These are phyloP conservation scores for Aethes cnicana DNA, from an alignment of 2,888 invertebrate genomes.

Conservation along the genomic window DNA sequence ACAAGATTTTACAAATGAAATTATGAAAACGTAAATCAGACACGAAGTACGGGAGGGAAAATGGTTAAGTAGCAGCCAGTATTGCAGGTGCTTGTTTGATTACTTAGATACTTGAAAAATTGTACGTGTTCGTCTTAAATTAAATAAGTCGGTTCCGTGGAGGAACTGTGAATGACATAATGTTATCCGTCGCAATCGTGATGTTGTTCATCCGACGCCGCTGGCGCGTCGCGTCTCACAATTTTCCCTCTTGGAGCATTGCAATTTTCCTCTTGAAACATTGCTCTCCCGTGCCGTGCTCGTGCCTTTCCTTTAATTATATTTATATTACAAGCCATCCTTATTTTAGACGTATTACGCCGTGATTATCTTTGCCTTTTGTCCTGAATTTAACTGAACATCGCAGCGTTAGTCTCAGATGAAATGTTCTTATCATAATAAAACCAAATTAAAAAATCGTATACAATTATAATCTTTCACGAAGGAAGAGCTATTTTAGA, in stretches of 20 bases:
- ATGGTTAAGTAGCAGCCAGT: too few species aligned
- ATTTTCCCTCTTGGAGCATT: slow-evolving; percentile 51
- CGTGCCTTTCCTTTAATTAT: slow-evolving; percentile 55
- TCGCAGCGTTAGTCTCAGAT: too few species aligned
- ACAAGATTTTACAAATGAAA: too few species aligned
- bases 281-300: slow-evolving; percentile 51
- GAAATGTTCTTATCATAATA: not conserved
- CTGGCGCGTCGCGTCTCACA: slow-evolving; percentile 38
- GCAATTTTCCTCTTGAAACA: slow-evolving; percentile 58
- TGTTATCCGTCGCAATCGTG: slow-evolving; percentile 26
- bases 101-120: slow-evolving; percentile 1
- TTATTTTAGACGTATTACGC: slow-evolving; percentile 11
- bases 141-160: slow-evolving; percentile 21
- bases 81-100: not conserved
- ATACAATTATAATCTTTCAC: too few species aligned
- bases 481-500: too few species aligned
- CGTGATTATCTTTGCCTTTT: slow-evolving; percentile 14
- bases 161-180: slow-evolving; percentile 31
- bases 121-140: slow-evolving; percentile 10
- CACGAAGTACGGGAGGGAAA: too few species aligned
- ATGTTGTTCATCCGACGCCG: slow-evolving; percentile 7
- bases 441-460: too few species aligned
- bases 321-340: slow-evolving; percentile 43
- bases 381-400: not conserved
- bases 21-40: too few species aligned